Conservation (phyloP, 1,140 invertebrate species). For the Drosophila lacertosa region DNA sequence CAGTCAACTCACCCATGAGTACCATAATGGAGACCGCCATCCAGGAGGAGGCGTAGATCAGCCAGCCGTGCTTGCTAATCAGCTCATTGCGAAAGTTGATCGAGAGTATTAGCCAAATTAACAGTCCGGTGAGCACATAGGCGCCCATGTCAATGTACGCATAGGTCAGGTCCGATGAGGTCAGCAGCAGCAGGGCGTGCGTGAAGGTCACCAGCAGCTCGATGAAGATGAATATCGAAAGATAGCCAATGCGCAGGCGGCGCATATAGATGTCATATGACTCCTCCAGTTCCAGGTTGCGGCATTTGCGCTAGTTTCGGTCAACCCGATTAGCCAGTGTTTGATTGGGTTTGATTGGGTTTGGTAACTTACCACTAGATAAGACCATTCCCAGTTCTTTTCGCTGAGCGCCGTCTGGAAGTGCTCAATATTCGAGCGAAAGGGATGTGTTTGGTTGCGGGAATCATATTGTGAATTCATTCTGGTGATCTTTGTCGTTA, state of each 20-base stretch:
- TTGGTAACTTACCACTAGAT: slow-evolving; percentile 85
- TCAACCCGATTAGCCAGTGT: background rate
- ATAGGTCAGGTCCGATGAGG: slow-evolving; percentile 82
- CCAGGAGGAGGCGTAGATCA: slow-evolving; percentile 85
- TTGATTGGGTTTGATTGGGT: background rate
- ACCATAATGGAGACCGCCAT: slow-evolving; percentile 83
- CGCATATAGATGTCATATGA: slow-evolving; percentile 90
- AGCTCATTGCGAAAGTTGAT: slow-evolving; percentile 85
- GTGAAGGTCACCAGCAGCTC: slow-evolving; percentile 87
- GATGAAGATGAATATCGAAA: slow-evolving; percentile 90
- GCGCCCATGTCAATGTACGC: slow-evolving; percentile 82
- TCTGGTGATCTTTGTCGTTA: slow-evolving; percentile 15
- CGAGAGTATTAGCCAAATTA: slow-evolving; percentile 85
- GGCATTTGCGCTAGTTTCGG: slow-evolving; percentile 88
- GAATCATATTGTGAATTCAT: slow-evolving; percentile 75
- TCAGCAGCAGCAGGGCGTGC: slow-evolving; percentile 86
- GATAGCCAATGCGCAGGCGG: slow-evolving; percentile 90
- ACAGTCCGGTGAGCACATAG: slow-evolving; percentile 84
- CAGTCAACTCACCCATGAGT: slow-evolving; percentile 55
- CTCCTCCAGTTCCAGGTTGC: slow-evolving; percentile 89
- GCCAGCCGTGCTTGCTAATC: slow-evolving; percentile 84
- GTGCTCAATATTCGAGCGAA: slow-evolving; percentile 48
- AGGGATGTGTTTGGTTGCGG: slow-evolving; percentile 55
- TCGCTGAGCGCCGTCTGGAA: slow-evolving; percentile 61
- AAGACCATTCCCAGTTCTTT: slow-evolving; percentile 86